phyloP scores from a whole-genome alignment of 2,888 invertebrate genomes.

The Heliconius aoede region DNA sequence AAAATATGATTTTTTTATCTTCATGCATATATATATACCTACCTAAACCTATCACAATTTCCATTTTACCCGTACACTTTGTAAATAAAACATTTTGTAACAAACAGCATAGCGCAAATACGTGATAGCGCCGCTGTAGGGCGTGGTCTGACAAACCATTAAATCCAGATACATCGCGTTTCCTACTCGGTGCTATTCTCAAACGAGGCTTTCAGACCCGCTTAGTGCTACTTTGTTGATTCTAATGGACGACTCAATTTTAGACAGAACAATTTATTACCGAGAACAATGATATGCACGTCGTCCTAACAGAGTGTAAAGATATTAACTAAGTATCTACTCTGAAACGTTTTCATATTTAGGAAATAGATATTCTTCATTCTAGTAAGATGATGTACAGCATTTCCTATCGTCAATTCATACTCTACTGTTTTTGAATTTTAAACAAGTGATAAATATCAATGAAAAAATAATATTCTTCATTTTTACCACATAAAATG shows the following conservation, averaged over 20 bases:
- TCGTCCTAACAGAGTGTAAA: neutral
- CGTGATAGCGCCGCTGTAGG: slow-evolving; percentile 12
- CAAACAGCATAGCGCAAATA: neutral
- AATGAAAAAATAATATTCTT: no score
- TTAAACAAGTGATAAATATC: no score
- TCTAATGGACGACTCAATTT: slow-evolving; percentile 48
- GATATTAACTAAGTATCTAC: no score
- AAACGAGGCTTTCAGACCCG: slow-evolving; percentile 47
- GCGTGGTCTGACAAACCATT: slow-evolving; percentile 40
- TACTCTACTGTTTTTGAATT: neutral
- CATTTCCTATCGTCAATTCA: neutral
- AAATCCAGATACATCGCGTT: slow-evolving; percentile 45
- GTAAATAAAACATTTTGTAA: neutral
- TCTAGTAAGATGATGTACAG: neutral
- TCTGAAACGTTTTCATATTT: neutral
- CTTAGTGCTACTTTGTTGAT: slow-evolving; percentile 37
- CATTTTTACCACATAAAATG: no score
- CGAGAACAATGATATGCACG: slow-evolving; percentile 13
- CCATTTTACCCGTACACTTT: neutral
- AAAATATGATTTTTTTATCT: no score
- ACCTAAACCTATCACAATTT: neutral
- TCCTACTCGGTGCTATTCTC: slow-evolving; percentile 43
- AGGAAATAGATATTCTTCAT: neutral
- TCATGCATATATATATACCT: no score
- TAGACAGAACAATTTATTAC: slow-evolving; percentile 36